A percentile compares a stretch with the other conserved stretches of the same genome.
Conservation (phyloP, 2,888 invertebrate species). For the Charanyca ferruginea region DNA sequence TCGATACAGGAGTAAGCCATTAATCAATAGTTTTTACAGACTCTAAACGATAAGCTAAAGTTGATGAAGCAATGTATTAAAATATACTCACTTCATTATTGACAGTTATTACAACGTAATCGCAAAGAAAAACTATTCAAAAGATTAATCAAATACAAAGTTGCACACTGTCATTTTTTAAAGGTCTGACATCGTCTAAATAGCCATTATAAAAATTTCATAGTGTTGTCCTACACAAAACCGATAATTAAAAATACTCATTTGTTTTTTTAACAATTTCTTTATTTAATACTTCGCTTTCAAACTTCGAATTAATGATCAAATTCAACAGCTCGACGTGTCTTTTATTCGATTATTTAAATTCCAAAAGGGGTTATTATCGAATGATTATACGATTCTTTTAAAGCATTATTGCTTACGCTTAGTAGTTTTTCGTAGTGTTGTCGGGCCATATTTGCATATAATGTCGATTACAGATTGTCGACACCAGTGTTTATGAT, state of each 20-base stretch:
- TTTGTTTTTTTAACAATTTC: conserved; percentile 39
- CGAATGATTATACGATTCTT: conserved; percentile 56
- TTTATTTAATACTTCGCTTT: conserved; percentile 31
- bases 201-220: conserved; percentile 30
- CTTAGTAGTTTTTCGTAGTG: conserved; percentile 51
- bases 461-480: conserved; percentile 68
- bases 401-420: conserved; percentile 48
- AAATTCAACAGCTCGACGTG: conserved; percentile 45
- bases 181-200: conserved; percentile 5
- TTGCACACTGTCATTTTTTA: conserved; percentile 9
- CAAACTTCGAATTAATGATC: conserved; percentile 44
- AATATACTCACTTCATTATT: background rate
- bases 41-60: conserved; percentile 8
- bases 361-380: conserved; percentile 53
- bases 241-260: conserved; percentile 51
- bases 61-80: conserved; percentile 46
- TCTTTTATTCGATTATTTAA: conserved; percentile 56
- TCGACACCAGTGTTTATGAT: conserved; percentile 53
- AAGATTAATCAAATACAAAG: conserved; percentile 29
- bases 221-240: conserved; percentile 34
- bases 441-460: conserved; percentile 64
- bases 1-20: conserved; percentile 13
- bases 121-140: conserved; percentile 5
- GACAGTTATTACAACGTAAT: conserved; percentile 3
- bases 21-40: conserved; percentile 19